Evolutionary conservation across 2,888 invertebrate genomes (phyloP).

Genomic region (Leptarthrus brevirostris): DNA sequence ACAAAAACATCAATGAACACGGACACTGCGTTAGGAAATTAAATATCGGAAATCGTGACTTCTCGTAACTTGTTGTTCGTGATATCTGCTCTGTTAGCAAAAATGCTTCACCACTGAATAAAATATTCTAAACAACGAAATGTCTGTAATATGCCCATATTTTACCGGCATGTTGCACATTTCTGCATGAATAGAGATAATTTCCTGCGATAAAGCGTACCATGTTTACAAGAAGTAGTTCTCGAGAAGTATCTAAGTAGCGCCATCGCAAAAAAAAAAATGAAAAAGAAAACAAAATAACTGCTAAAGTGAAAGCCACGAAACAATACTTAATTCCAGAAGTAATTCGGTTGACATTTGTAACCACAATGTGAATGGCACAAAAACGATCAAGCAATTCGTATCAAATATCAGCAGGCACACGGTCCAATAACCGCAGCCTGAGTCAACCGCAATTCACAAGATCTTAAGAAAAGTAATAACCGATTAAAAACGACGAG

Average conservation of each 20-base stretch:
- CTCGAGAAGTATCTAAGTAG: constrained; percentile 1
- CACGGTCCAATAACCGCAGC: constrained; percentile 36
- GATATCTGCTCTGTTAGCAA: constrained; percentile 25
- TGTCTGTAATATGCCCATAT: constrained; percentile 28
- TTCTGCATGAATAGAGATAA: constrained; percentile 44
- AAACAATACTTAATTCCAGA: constrained; percentile 42
- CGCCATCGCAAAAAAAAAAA: no score
- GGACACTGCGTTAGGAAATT: constrained; percentile 2
- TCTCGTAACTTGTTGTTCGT: constrained; percentile 27
- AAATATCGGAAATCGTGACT: constrained; percentile 26
- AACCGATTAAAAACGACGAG: constrained; percentile 24
- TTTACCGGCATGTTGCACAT: constrained; percentile 29
- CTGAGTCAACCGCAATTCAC: neutral
- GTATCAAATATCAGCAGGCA: constrained; percentile 18
- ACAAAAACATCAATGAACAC: constrained; percentile 29
- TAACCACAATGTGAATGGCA: constrained; percentile 20
- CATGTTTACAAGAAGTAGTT: constrained; percentile 14
- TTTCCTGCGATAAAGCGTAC: constrained; percentile 27
- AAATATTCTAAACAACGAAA: constrained; percentile 24
- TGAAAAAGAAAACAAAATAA: constrained; percentile 2
- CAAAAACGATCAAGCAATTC: neutral
- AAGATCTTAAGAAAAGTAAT: constrained; percentile 22
- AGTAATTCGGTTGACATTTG: constrained; percentile 34
- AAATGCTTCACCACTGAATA: constrained; percentile 23
- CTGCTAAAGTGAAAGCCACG: constrained; percentile 32